These are phyloP conservation scores for Chrysina gloriosa DNA, from an alignment of 2,888 invertebrate species.

Conservation along the genomic window DNA sequence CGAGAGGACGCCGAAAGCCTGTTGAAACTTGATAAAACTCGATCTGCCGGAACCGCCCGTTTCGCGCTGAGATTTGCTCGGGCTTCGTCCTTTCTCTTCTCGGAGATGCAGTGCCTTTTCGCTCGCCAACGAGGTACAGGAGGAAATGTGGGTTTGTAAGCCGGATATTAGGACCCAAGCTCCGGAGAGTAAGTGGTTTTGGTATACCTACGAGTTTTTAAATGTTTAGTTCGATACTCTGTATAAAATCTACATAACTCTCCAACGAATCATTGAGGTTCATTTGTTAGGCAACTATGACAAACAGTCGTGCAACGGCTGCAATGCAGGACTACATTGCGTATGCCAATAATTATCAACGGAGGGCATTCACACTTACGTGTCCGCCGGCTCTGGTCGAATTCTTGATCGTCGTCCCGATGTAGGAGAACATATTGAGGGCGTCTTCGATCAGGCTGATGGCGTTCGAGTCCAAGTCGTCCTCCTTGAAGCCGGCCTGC, in stretches of 20 bases:
- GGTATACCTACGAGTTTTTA: slow-evolving; percentile 79
- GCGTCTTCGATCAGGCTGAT: slow-evolving; percentile 89
- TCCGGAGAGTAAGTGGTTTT: slow-evolving; percentile 90
- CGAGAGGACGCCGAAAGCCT: slow-evolving; percentile 89
- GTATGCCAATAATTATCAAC: not conserved
- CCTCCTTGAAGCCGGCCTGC: slow-evolving; percentile 68
- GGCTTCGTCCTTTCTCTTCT: slow-evolving; percentile 70
- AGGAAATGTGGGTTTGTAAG: slow-evolving; percentile 82
- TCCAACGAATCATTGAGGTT: too few relatives aligned
- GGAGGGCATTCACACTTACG: slow-evolving; percentile 68
- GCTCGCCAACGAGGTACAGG: slow-evolving; percentile 67
- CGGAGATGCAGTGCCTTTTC: slow-evolving; percentile 62
- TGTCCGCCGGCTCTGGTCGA: slow-evolving; percentile 90
- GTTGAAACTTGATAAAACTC: slow-evolving; percentile 82
- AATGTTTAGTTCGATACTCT: too few relatives aligned
- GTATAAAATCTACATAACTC: too few relatives aligned
- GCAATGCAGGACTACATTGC: too few relatives aligned
- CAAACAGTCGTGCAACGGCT: too few relatives aligned
- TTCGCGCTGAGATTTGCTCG: slow-evolving; percentile 66
- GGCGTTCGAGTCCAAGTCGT: slow-evolving; percentile 83
- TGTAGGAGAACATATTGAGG: slow-evolving; percentile 84
- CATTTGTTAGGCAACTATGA: too few relatives aligned
- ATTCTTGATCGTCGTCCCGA: slow-evolving; percentile 82
- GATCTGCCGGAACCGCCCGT: slow-evolving; percentile 68
- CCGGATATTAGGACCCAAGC: slow-evolving; percentile 90